Evolutionary conservation across 2,888 invertebrate genomes (phyloP).

Genomic region (Choreutis nemorana): DNA sequence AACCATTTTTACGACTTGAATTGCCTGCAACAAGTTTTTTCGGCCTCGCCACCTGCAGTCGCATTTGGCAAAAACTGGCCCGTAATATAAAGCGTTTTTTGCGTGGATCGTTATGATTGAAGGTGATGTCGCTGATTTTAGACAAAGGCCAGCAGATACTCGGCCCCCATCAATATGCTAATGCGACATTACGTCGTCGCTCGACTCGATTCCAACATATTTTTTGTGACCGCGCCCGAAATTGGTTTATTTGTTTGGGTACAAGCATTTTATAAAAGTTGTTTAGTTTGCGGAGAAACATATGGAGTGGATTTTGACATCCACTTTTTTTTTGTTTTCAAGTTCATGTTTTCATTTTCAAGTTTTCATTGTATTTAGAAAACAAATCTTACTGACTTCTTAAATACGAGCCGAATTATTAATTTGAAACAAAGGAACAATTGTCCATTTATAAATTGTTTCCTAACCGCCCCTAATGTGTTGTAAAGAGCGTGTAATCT

Average conservation of each 20-base stretch:
- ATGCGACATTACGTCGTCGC: conserved; percentile 38
- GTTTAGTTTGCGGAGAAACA: conserved; percentile 45
- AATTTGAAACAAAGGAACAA: conserved; percentile 2
- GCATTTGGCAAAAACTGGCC: conserved; percentile 35
- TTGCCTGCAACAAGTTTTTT: no score
- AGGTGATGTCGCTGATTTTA: conserved; percentile 60
- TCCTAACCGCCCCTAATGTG: conserved; percentile 30
- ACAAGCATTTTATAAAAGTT: conserved; percentile 45
- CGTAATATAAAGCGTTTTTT: conserved; percentile 45
- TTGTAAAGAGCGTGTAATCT: conserved; percentile 14
- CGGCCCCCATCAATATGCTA: conserved; percentile 59
- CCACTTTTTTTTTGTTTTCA: conserved; percentile 11
- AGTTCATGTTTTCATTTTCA: background rate
- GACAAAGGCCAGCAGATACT: conserved; percentile 58
- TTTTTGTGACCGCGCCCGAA: conserved; percentile 47
- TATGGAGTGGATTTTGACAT: conserved; percentile 24
- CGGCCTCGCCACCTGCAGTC: conserved; percentile 45
- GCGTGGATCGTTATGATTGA: conserved; percentile 56
- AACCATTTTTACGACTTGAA: no score
- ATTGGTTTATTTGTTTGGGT: conserved; percentile 64
- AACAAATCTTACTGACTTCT: background rate
- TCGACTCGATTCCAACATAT: conserved; percentile 29
- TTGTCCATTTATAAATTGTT: no score
- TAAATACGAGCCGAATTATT: background rate
- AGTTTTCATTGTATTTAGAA: background rate